Evolutionary conservation across 2,797 vertebrate species (phyloP).

Genomic region (Apodemus agrarius): DNA sequence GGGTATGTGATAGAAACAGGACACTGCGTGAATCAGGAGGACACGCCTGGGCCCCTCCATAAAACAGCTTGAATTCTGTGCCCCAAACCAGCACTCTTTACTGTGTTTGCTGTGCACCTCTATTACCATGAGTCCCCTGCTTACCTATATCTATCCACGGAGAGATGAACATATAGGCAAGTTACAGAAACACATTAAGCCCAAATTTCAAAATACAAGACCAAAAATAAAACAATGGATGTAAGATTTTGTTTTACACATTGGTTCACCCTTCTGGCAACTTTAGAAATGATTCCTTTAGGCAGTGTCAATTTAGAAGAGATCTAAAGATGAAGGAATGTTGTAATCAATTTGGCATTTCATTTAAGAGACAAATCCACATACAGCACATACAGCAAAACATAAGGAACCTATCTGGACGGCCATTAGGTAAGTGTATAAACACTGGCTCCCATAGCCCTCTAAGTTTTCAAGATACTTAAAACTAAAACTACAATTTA

Average conservation of each 20-base stretch:
- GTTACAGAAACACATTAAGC: background rate
- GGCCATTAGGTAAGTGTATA: background rate
- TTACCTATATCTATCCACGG: background rate
- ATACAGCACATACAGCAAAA: background rate
- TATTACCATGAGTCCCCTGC: background rate
- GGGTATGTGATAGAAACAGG: background rate
- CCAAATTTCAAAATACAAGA: background rate
- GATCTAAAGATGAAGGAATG: background rate
- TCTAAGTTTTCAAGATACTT: constrained; percentile 41
- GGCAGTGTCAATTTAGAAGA: background rate
- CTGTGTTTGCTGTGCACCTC: background rate
- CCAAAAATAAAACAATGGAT: background rate
- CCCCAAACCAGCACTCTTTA: background rate
- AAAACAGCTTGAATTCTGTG: background rate
- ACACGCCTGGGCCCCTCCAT: background rate
- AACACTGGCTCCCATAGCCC: background rate
- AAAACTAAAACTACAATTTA: constrained; percentile 38
- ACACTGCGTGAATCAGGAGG: no score
- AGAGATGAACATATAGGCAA: background rate
- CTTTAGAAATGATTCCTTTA: background rate
- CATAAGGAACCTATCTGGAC: background rate
- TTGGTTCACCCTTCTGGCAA: background rate
- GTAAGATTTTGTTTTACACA: background rate
- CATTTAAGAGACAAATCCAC: background rate
- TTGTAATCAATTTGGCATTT: background rate